Evolutionary conservation across 2,113 vertebrate species (phyloP).

Genomic region (Lepisosteus osseus): DNA sequence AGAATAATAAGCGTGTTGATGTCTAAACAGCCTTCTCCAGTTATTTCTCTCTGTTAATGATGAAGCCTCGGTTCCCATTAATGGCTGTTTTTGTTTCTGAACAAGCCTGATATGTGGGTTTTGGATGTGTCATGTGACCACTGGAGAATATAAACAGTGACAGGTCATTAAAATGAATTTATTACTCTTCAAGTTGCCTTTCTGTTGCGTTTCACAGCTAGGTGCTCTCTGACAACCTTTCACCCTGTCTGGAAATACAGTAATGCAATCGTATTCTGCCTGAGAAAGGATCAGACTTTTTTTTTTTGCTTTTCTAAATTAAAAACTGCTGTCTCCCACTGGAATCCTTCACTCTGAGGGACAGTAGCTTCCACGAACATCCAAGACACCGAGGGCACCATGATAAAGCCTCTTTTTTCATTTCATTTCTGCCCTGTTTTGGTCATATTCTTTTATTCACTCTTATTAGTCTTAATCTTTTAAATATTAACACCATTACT

Average conservation of each 20-base stretch:
- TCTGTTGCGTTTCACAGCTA: constrained; percentile 2
- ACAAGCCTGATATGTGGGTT: constrained; percentile 43
- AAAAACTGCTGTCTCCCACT: not conserved
- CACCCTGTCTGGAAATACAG: constrained; percentile 7
- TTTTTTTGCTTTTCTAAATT: not conserved
- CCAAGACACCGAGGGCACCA: not conserved
- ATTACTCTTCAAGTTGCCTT: constrained; percentile 6
- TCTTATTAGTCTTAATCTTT: not conserved
- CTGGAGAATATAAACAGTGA: constrained; percentile 24
- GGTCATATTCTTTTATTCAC: not conserved
- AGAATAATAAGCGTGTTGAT: constrained; percentile 9
- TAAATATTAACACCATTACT: not conserved
- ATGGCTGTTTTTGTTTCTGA: constrained; percentile 49
- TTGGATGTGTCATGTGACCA: constrained; percentile 36
- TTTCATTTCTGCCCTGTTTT: not conserved
- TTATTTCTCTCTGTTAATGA: constrained; percentile 33
- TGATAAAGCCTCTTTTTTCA: not conserved
- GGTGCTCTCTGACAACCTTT: constrained; percentile 14
- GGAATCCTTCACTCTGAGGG: not conserved
- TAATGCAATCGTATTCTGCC: not conserved
- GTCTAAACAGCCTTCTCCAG: constrained; percentile 4
- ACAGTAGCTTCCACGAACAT: not conserved
- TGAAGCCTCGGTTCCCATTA: constrained; percentile 54
- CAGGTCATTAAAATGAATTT: constrained; percentile 22
- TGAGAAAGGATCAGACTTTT: not conserved